phyloP scores from a whole-genome alignment of 2,113 vertebrate species.

The Neotragus moschatus region DNA sequence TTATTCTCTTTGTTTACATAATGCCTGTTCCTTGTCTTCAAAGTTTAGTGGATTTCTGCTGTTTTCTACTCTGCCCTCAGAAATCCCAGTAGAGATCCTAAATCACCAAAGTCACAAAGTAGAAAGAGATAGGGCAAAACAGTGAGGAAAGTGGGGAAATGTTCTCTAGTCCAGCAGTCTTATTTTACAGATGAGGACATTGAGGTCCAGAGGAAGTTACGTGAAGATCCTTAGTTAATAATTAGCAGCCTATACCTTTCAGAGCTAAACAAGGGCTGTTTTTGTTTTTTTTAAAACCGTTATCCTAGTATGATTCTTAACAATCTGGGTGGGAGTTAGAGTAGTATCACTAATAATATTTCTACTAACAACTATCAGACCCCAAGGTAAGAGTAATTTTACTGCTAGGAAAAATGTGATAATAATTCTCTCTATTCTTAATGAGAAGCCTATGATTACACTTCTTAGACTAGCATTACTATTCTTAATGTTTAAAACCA shows the following conservation, averaged over 20 bases:
- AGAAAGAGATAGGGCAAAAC: neutral
- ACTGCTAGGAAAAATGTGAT: neutral
- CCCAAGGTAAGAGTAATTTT: constrained; percentile 10
- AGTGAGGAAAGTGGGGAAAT: neutral
- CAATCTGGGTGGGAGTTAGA: neutral
- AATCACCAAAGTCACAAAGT: neutral
- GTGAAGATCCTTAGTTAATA: neutral
- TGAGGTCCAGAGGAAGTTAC: neutral
- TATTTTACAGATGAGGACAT: neutral
- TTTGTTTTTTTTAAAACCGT: neutral
- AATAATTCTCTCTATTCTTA: neutral
- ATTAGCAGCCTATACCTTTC: neutral
- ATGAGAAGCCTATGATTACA: neutral
- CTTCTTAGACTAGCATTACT: neutral
- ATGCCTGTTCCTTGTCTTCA: neutral
- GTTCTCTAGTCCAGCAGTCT: neutral
- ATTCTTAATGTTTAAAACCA: neutral
- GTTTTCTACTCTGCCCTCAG: neutral
- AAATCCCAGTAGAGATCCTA: neutral
- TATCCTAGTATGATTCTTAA: neutral
- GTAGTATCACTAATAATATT: neutral
- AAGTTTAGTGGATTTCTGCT: neutral
- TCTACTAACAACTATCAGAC: neutral
- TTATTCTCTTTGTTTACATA: constrained; percentile 4
- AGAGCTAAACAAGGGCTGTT: neutral